Percentiles rank a stretch among this genome's conserved stretches.
Conservation (phyloP, 2,113 vertebrate species). For the Microcebus tavaratra region DNA sequence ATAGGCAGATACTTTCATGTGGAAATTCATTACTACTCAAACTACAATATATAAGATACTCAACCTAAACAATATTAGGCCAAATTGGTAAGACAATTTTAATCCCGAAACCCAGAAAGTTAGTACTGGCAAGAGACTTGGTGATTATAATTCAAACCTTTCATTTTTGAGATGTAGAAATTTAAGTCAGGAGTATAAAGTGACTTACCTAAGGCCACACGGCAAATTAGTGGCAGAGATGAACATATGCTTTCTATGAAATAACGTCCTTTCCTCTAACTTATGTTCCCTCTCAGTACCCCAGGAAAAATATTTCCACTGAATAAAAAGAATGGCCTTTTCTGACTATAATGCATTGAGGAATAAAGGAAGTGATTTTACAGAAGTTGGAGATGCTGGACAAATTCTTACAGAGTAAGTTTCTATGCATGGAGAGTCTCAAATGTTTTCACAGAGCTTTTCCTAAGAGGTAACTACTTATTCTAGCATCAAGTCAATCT, state of each 20-base stretch:
- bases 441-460: neutral
- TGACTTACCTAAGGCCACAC: conserved; percentile 14
- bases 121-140: neutral
- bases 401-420: neutral
- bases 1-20: neutral
- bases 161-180: neutral
- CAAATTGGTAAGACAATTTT: neutral
- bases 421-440: neutral
- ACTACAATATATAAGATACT: neutral
- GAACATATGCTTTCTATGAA: neutral
- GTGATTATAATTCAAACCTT: conserved; percentile 13
- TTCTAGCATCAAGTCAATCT: neutral
- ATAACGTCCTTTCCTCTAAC: neutral
- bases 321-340: neutral
- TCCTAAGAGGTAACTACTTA: neutral
- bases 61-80: conserved; percentile 6
- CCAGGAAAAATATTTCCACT: neutral
- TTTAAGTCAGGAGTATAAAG: neutral
- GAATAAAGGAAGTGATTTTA: neutral
- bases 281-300: neutral
- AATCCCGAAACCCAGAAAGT: conserved; percentile 10
- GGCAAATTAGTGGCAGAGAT: neutral
- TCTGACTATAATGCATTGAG: neutral
- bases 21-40: neutral
- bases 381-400: neutral